These are phyloP conservation scores for Crocallis elinguaria DNA, from an alignment of 2,888 invertebrate genomes.

Conservation along the genomic window DNA sequence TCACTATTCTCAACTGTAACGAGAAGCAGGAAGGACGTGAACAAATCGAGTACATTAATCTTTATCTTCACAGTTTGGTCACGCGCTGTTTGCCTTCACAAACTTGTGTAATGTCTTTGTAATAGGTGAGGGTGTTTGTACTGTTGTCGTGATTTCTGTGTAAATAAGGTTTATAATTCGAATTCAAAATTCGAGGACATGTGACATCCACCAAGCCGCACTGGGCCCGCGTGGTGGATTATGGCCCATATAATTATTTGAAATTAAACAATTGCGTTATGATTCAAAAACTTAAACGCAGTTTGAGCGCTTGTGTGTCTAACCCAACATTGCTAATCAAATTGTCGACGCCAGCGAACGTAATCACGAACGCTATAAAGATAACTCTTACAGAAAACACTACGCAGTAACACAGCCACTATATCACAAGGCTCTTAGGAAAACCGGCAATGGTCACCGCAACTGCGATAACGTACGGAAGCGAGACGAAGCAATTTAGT, in stretches of 20 bases:
- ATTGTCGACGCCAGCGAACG: conserved; percentile 47
- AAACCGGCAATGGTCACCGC: conserved; percentile 36
- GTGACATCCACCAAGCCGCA: too few species aligned
- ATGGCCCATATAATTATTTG: too few species aligned
- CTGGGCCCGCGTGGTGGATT: too few species aligned
- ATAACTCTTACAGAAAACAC: conserved; percentile 51
- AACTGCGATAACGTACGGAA: conserved; percentile 13
- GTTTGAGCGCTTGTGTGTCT: conserved; percentile 24
- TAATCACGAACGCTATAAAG: conserved; percentile 55
- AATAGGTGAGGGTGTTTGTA: conserved; percentile 9
- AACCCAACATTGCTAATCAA: conserved; percentile 52
- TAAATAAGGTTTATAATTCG: too few species aligned
- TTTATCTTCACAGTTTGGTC: conserved; percentile 35
- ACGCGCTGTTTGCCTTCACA: conserved; percentile 31
- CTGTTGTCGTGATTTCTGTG: neutral
- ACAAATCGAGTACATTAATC: conserved; percentile 35
- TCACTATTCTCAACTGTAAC: conserved; percentile 28
- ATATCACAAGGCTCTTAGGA: conserved; percentile 32
- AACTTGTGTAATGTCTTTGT: conserved; percentile 24
- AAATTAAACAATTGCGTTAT: too few species aligned
- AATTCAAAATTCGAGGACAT: too few species aligned
- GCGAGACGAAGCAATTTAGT: conserved; percentile 20
- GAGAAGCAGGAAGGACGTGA: conserved; percentile 19
- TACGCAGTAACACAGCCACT: conserved; percentile 42
- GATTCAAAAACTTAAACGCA: too few species aligned